Evolutionary conservation across 2,888 invertebrate genomes (phyloP).

Genomic region (Agelastica alni): DNA sequence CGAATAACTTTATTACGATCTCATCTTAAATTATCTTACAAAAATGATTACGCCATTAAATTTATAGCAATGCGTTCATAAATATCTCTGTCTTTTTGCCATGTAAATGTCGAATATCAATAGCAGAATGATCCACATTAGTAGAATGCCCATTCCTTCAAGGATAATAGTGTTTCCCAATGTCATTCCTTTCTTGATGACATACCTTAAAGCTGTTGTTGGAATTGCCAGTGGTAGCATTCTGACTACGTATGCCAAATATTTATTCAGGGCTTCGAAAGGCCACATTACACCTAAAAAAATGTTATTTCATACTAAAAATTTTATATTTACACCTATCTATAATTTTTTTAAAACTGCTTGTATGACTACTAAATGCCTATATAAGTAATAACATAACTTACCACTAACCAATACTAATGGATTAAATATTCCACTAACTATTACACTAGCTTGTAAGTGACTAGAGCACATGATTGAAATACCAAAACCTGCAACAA

Average conservation of each 20-base stretch:
- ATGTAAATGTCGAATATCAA: conserved; percentile 43
- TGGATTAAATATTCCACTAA: conserved; percentile 89
- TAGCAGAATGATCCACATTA: conserved; percentile 61
- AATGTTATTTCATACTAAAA: too few relatives aligned
- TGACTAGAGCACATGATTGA: conserved; percentile 80
- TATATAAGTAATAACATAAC: too few relatives aligned
- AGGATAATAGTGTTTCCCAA: conserved; percentile 71
- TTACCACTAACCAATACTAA: conserved; percentile 61
- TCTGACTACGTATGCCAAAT: conserved; percentile 45
- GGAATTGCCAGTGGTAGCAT: conserved; percentile 77
- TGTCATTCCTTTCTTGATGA: conserved; percentile 76
- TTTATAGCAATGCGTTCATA: too few relatives aligned
- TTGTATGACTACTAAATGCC: too few relatives aligned
- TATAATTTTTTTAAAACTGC: too few relatives aligned
- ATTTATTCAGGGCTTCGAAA: conserved; percentile 65
- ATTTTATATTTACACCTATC: too few relatives aligned
- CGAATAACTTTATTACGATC: too few relatives aligned
- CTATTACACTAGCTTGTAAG: conserved; percentile 80
- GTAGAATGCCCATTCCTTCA: conserved; percentile 70
- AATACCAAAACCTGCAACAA: conserved; percentile 71
- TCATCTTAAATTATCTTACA: too few relatives aligned
- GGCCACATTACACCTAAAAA: conserved; percentile 70
- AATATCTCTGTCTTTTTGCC: conserved; percentile 48
- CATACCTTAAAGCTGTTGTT: conserved; percentile 72
- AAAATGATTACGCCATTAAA: too few relatives aligned